Evolutionary conservation across 92 coral and sea anemone species (phyloP), one percentile per base, ranked within the genome.

Genomic region (Palythoa heliodiscus): DNA sequence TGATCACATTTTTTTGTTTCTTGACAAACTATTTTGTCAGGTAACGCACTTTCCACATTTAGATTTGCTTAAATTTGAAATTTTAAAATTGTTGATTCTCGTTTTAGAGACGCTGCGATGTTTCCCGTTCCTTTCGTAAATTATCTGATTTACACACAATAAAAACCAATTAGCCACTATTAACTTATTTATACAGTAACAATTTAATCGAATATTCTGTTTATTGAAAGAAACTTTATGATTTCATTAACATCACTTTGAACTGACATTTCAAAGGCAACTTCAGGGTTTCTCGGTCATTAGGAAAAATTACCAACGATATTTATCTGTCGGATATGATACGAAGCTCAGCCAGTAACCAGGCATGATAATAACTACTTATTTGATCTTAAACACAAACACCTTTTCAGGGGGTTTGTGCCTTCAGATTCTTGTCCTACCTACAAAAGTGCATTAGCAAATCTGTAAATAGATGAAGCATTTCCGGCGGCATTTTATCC

Each of bases 161-260:
- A 78, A 87, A 79, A 91, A 84, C 80, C 91, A 82, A 90, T 90
- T 92, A 87, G 75, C 84, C 90, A 79, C 86, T 87, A 85, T 86
- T 91, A 89, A 89, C 87, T 86, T 88, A 83, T 92, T 92, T 93
- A 93, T 92, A 88, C 85, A 85, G 89, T 70, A 86, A 82, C 95
- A 89, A 89, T 88, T 83, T 88, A 71, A 83, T 87, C 87, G 77
- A 52, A 73, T 71, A 70, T 71, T 71, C 52, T 71, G 37, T 71
- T 73, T 68, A 50, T 66, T 24, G 53, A 48, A 76, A 39, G 39
- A 73, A 80, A 80, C 84, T 69, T 66, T 47, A 80, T 80, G 72
- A 40, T 66, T 80, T 80, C 74, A 64, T 67, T 64, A 80, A 64
- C 74, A 67, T 61, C 74, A 70, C 72, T 80, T 80, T 80, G 47